Evolutionary conservation across 2,113 vertebrate genomes (phyloP).

Genomic region (Sorex fumeus): DNA sequence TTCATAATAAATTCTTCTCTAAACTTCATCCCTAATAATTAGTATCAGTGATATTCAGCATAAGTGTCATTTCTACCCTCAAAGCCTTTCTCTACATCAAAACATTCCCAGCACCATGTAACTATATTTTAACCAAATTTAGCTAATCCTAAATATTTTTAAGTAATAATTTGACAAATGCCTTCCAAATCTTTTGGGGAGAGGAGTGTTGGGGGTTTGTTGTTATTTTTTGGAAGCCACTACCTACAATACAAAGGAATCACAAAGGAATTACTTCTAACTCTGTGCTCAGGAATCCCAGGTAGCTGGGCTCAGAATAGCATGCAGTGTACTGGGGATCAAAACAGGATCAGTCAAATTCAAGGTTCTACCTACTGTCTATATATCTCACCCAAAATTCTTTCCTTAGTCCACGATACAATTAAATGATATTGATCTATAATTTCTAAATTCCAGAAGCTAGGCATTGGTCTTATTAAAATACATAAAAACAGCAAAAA

Average conservation of each 20-base stretch:
- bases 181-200: no score
- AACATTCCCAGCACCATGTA: neutral
- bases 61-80: neutral
- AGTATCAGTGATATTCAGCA: neutral
- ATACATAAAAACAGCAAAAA: neutral
- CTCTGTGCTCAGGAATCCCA: no score
- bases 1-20: neutral
- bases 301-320: no score
- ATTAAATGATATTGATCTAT: neutral
- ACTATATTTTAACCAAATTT: neutral
- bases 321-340: no score
- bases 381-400: no score
- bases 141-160: neutral
- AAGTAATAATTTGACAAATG: neutral
- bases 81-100: neutral
- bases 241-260: no score
- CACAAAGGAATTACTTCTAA: no score
- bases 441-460: slow-evolving; percentile 28
- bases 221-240: no score
- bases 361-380: no score
- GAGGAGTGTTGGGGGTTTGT: no score
- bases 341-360: no score
- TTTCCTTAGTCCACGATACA: neutral
- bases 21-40: neutral
- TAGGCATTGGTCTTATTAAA: neutral